Evolutionary conservation across 2,797 vertebrate species (phyloP), one percentile per base, ranked within the genome.

Genomic region (Leuciscus waleckii): DNA sequence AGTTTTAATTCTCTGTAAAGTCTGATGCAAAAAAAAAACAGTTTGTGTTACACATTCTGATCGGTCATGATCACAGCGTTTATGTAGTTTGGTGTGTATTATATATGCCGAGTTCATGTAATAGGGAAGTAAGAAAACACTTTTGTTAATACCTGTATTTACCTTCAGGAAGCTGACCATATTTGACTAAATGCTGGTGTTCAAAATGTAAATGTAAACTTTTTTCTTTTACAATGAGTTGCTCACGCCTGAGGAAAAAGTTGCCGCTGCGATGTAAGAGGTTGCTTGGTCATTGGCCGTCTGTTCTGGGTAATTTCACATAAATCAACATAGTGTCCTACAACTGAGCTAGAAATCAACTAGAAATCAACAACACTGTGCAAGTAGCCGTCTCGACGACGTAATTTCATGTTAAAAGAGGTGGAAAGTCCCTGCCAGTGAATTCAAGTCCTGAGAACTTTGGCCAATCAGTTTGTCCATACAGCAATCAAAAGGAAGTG

Each of bases 401-500:
- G 37, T 63, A 8, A 79, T 79, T 79, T 71, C 51, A 29, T 39
- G 32, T 32, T 58, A 49, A 67, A 56, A 13, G 29, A 9, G 1
- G 6, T 87, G 91, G 90, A 91, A 91, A 91, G 85, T 86, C 89
- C 90, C 89, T 76, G 7, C 67, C n/a, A 43, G 85, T 87, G 79
- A 83, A 84, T 84, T 88, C 71, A 51, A 21, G 35, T 43, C 61
- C 11, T 69, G 17, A 87, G 49, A 54, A 54, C 26, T 63, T 71
- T 7, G 49, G 70, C 87, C 85, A 84, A 76, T 87, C 91, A 91
- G 92, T 92, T 92, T 69, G 13, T 49, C 75, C 11, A 5, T 71
- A 7, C 29, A 80, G 75, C 77, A 89, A 87, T 85, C 93, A 93
- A 89, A 91, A 95, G 95, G 94, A 95, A 95, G 92, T 92, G 89